Evolutionary conservation across 2,797 vertebrate species (phyloP), one percentile per base, ranked within the genome.

Genomic region (Lophius americanus): DNA sequence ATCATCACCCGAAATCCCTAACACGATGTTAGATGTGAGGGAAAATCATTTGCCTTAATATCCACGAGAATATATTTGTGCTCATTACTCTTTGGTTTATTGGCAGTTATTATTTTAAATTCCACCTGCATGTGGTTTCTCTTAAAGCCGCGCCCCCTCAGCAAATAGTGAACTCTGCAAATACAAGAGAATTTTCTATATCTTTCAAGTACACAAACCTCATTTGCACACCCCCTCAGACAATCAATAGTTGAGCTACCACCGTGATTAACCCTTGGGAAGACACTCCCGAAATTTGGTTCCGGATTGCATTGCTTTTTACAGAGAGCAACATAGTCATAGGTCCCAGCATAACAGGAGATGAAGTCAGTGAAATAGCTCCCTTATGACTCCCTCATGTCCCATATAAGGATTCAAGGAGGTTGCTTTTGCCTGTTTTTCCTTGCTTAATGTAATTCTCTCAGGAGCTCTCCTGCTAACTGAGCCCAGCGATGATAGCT

Each of bases 371-470:
- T 78, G 61, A 61, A 75, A 83, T 64, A 62, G 68, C 52, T 77
- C 68, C 73, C 70, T 58, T 73, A 70, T 66, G 70, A 73, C 61
- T 77, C 69, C 58, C 69, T 32, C 3, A 68, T 69, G 74, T 68
- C 41, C 58, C 69, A 60, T 49, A 44, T 70, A 87, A 79, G 60
- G 68, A 71, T 74, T 81, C 68, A 68, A 75, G 70, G 60, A 67
- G 69, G 66, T 69, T 80, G 58, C 51, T 51, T 77, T 64, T 60
- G 49, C 5, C 32, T 60, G 12, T 68, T 66, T 79, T 85, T 72
- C 51, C 76, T 64, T 56, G 49, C 65, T 69, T 78, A 77, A 78
- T 75, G 68, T 68, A 47, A 66, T 63, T 68, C 72, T 84, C 75
- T 63, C 68, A 39, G 47, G 76, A 85, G 73, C 58, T 54, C 69